Percentiles rank a stretch among this genome's conserved stretches.
phyloP scores from a whole-genome alignment of 2,888 invertebrate genomes.

The Agriopis aurantiaria region DNA sequence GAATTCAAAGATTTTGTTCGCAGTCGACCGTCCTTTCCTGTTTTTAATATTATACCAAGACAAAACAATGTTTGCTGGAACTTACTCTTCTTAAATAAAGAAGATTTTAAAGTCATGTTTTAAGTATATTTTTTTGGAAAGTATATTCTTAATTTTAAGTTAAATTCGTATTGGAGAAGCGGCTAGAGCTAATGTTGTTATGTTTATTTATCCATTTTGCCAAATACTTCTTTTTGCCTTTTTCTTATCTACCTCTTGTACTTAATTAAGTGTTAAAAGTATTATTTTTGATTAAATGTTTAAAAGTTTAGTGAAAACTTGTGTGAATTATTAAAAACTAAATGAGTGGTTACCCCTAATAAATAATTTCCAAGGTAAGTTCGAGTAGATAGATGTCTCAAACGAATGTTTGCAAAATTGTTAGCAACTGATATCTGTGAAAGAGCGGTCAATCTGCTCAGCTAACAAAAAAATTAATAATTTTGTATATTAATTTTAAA shows the following conservation, averaged over 20 bases:
- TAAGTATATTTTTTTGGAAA: background rate
- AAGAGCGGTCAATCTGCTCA: too few species aligned
- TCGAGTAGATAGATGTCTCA: too few species aligned
- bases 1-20: conserved; percentile 10
- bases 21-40: conserved; percentile 71
- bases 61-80: conserved; percentile 39
- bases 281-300: background rate
- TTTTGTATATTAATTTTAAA: too few species aligned
- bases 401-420: too few species aligned
- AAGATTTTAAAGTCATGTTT: background rate
- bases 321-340: background rate
- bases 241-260: too few species aligned
- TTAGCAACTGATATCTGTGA: too few species aligned
- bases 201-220: too few species aligned
- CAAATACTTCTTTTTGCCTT: too few species aligned
- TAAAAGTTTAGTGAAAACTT: background rate
- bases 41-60: conserved; percentile 41
- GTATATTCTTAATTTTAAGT: background rate
- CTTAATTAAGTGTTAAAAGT: background rate
- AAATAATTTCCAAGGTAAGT: too few species aligned
- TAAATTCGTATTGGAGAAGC: background rate
- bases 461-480: too few species aligned
- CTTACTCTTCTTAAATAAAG: conserved; percentile 23
- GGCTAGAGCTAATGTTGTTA: too few species aligned
- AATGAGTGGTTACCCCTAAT: background rate